Evolutionary conservation across 2,888 invertebrate genomes (phyloP).

Genomic region (Lissonota sp.): DNA sequence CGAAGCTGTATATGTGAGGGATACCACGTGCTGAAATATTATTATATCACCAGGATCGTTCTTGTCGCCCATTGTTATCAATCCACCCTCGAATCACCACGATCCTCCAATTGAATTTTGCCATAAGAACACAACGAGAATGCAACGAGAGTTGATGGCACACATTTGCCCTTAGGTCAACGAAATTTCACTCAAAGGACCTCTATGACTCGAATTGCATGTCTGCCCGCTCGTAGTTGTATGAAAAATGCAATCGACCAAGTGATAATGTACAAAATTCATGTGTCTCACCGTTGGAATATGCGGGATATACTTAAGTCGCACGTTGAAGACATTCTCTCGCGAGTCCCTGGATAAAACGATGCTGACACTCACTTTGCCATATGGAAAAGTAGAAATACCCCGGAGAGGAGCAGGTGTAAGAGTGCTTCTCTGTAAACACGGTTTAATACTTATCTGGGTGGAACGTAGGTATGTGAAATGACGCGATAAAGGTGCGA

Average conservation of each 20-base stretch:
- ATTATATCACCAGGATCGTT: slow-evolving; percentile 55
- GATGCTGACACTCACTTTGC: slow-evolving; percentile 44
- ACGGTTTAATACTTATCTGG: slow-evolving; percentile 43
- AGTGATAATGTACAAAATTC: background rate
- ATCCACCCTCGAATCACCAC: slow-evolving; percentile 33
- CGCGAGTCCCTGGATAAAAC: slow-evolving; percentile 49
- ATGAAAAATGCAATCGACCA: too few species aligned
- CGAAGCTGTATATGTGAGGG: slow-evolving; percentile 52
- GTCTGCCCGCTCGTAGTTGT: too few species aligned
- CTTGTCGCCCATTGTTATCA: slow-evolving; percentile 40
- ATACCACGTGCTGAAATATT: slow-evolving; percentile 64
- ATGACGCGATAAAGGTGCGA: slow-evolving; percentile 55
- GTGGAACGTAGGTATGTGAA: slow-evolving; percentile 4
- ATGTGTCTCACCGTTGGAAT: slow-evolving; percentile 25
- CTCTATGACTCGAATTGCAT: too few species aligned
- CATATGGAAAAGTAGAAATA: slow-evolving; percentile 10
- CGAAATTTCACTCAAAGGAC: too few species aligned
- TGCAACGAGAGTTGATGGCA: too few species aligned
- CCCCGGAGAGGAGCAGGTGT: slow-evolving; percentile 25
- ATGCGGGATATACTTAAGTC: slow-evolving; percentile 22
- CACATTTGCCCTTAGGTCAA: too few species aligned
- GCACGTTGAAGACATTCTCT: slow-evolving; percentile 40
- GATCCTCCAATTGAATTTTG: slow-evolving; percentile 2
- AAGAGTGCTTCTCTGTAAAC: slow-evolving; percentile 11
- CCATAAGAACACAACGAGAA: background rate